Evolutionary conservation across 2,888 invertebrate species (phyloP).

Genomic region (Orthonychiurus folsomi): DNA sequence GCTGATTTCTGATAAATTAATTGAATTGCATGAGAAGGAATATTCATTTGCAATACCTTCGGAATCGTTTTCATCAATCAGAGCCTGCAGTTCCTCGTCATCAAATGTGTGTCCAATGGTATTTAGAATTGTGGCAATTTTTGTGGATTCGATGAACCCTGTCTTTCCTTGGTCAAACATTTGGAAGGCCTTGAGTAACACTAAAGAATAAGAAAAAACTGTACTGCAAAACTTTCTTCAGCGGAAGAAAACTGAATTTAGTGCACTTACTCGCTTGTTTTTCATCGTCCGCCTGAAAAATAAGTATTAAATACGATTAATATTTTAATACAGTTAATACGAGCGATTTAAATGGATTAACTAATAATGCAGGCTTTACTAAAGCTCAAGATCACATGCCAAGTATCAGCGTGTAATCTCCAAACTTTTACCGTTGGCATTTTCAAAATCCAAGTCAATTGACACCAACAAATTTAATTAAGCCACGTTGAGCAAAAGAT

Average conservation of each 20-base stretch:
- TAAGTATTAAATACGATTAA: too few relatives aligned
- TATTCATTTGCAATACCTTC: constrained; percentile 57
- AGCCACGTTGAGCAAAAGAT: too few relatives aligned
- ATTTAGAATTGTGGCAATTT: constrained; percentile 83
- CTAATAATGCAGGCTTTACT: too few relatives aligned
- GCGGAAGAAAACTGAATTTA: too few relatives aligned
- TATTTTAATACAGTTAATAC: too few relatives aligned
- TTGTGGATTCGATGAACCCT: constrained; percentile 81
- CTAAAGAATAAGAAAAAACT: constrained; percentile 46
- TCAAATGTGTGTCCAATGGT: constrained; percentile 93
- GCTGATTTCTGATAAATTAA: too few relatives aligned
- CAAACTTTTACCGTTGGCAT: too few relatives aligned
- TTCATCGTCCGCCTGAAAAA: constrained; percentile 29
- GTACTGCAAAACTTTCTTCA: constrained; percentile 3
- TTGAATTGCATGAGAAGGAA: not conserved
- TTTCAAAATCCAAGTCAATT: too few relatives aligned
- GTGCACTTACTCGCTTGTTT: constrained; percentile 31
- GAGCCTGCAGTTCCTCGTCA: constrained; percentile 75
- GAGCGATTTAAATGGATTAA: too few relatives aligned
- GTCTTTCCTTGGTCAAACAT: constrained; percentile 92
- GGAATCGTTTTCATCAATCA: constrained; percentile 85
- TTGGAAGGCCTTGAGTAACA: constrained; percentile 90
- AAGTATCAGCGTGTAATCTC: too few relatives aligned
- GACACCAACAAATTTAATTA: too few relatives aligned
- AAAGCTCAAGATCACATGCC: too few relatives aligned